Evolutionary conservation across 2,888 invertebrate species (phyloP), one percentile per base, ranked within the genome.

Genomic region (Auanema sp.): DNA sequence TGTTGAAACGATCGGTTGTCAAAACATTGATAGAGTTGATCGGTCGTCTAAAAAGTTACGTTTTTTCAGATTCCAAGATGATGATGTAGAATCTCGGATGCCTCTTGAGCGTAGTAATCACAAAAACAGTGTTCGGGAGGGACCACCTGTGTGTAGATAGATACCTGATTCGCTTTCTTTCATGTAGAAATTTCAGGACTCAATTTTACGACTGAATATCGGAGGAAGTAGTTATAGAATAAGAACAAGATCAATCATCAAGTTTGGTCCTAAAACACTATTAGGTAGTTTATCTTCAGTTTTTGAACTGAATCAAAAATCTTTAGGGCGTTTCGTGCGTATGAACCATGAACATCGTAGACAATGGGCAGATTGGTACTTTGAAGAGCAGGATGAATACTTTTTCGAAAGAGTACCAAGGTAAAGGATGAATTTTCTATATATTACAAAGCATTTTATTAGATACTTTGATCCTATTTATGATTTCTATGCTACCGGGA

Each of bases 381-480:
- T 82, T 54, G 82, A 82, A 44, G 80, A 80, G 51, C 68, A 71
- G 49, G 76, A 77, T 60, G 81, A 81, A 61, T 81, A 79, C 65
- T 81, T 81, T 63, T 81, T 81, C 64, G 81, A 81, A 57, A 60
- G 81, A 58, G 81, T 81, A 16, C 81, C 81, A 12, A 74, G 81
- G 79, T 73, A 18, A 52, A 42, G 14, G 33, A 24, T 33, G 52
- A 24, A 57, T 33, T 52, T 33, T 14, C 6, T 47, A 10, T 4
- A 21, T n/a, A 14, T 24, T 10, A 12, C 11, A 54, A 25, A 33
- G 12, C 25, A 49, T 14, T 23, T 18, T 69, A 76, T 47, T 66
- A 81, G 80, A 61, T 81, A 81, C 56, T 82, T 82, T 62, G 81
- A 82, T 57, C 80, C 81, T 16, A 80, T 82, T 56, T 82, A 82